Percentiles rank a stretch among this genome's conserved stretches.
Conservation (phyloP, 2,888 invertebrate species). For the Cantharis nigra region DNA sequence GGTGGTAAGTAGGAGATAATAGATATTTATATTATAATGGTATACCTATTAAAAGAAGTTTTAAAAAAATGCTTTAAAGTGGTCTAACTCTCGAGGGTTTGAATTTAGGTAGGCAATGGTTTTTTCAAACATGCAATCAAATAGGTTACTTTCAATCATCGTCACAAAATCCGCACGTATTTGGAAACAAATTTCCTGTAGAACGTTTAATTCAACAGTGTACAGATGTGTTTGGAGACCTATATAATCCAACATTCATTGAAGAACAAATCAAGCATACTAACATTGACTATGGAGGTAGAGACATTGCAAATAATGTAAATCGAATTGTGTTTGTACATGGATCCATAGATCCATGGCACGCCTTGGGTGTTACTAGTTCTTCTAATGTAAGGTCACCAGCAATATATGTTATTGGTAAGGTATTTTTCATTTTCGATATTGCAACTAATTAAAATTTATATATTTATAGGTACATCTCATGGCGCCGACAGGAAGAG, state of each 20-base stretch:
- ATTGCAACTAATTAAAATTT: not conserved
- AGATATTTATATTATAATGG: too few relatives aligned
- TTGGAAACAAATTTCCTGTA: not conserved
- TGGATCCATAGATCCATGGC: not conserved
- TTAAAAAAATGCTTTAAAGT: too few relatives aligned
- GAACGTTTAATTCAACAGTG: not conserved
- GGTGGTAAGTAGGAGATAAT: too few relatives aligned
- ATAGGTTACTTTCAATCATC: not conserved
- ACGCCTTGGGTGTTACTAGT: not conserved
- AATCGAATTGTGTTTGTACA: not conserved
- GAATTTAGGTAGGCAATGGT: constrained; percentile 5
- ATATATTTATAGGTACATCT: not conserved
- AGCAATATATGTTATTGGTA: not conserved
- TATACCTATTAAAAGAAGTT: too few relatives aligned
- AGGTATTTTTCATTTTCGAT: not conserved
- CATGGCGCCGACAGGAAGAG: not conserved
- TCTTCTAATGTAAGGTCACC: not conserved
- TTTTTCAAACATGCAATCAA: constrained; percentile 8
- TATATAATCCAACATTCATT: not conserved
- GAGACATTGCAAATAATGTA: not conserved
- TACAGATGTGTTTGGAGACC: not conserved
- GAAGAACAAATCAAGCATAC: not conserved
- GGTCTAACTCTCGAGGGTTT: too few relatives aligned
- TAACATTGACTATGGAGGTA: not conserved
- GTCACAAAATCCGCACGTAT: not conserved